Percentiles rank a stretch among this genome's conserved stretches.
Conservation (phyloP, 2,797 vertebrate genomes). For the Sebastes itinus region DNA sequence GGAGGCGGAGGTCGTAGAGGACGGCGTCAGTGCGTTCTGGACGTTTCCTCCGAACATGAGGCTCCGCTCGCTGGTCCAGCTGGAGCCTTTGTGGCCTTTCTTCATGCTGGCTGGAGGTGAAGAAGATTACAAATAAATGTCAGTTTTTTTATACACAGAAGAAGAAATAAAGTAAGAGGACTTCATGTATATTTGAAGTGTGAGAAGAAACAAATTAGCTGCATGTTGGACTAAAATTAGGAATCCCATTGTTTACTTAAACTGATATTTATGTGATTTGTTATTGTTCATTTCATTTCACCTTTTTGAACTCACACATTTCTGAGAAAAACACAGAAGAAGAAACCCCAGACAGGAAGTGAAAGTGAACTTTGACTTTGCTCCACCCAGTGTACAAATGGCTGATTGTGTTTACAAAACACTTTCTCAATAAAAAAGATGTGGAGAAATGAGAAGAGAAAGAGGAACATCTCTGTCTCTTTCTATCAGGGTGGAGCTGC, state of each 20-base stretch:
- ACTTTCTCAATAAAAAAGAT: not conserved
- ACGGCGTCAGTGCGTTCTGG: constrained; percentile 6
- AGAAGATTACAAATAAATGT: not conserved
- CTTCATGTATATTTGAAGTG: not conserved
- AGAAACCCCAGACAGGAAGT: not conserved
- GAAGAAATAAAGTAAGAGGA: not conserved
- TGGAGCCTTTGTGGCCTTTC: constrained; percentile 57
- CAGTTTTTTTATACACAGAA: not conserved
- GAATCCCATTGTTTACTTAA: not conserved
- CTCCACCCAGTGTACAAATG: not conserved
- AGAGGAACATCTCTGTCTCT: constrained; percentile 38
- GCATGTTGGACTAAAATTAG: not conserved
- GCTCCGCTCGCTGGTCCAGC: constrained; percentile 47
- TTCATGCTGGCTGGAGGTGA: constrained; percentile 73
- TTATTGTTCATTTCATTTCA: not conserved
- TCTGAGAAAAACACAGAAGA: not conserved
- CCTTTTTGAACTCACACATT: not conserved
- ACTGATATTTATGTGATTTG: not conserved
- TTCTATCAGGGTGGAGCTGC: constrained; percentile 56
- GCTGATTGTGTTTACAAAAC: constrained; percentile 2
- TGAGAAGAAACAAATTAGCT: not conserved
- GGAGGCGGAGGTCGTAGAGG: not conserved
- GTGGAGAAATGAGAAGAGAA: not conserved
- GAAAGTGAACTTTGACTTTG: constrained; percentile 6
- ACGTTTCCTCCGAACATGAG: constrained; percentile 50